Conservation (phyloP, 2,113 vertebrate genomes). For the Pedetes capensis region DNA sequence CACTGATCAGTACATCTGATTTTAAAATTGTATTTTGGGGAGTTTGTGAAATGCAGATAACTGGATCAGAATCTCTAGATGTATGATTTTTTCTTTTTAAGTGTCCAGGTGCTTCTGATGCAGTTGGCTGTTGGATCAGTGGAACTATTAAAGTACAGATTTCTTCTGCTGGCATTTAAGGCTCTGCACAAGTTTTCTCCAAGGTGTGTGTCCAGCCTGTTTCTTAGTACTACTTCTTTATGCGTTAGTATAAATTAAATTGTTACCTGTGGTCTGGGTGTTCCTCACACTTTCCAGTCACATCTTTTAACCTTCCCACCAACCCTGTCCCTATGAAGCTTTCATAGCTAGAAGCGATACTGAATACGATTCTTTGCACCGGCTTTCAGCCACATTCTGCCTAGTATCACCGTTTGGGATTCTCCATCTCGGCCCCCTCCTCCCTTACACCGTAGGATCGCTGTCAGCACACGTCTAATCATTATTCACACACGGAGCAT, state of each 20-base stretch:
- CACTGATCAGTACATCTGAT: neutral
- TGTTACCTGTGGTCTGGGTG: neutral
- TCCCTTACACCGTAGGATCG: neutral
- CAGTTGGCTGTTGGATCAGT: neutral
- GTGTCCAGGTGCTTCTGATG: neutral
- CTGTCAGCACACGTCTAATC: neutral
- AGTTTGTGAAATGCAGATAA: neutral
- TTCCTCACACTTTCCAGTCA: constrained; percentile 16
- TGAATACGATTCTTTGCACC: neutral
- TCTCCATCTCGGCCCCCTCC: neutral
- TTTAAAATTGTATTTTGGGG: neutral
- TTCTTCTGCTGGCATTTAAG: neutral
- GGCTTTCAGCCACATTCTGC: neutral
- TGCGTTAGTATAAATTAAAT: neutral
- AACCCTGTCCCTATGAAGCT: neutral
- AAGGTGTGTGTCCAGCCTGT: neutral
- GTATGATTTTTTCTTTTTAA: neutral
- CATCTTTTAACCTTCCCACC: neutral
- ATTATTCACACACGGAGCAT: neutral
- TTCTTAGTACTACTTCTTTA: neutral
- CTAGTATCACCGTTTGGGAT: neutral
- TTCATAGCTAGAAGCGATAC: neutral
- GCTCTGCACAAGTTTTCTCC: neutral
- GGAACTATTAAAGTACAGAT: neutral
- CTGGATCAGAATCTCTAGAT: neutral